Evolutionary conservation across 2,888 invertebrate genomes (phyloP), one percentile per base, ranked within the genome.

Genomic region (Eristalis intricaria): DNA sequence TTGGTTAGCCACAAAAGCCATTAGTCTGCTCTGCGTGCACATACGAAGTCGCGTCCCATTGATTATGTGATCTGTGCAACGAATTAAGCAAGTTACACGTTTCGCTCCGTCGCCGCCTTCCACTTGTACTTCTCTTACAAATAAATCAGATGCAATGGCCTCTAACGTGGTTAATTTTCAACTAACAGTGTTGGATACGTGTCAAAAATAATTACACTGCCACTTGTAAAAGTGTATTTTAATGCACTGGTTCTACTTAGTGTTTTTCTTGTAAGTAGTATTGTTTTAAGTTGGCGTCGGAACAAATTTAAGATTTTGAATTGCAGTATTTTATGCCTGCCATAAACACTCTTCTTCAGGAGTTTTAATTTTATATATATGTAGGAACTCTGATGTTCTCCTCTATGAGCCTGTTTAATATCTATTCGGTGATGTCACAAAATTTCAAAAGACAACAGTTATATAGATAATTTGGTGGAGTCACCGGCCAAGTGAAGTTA

Each of bases 1-100:
- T 83, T 86, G 82, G 78, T 86, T 86, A 83, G 75, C 86, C 86
- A 86, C 86, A 70, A 75, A 78, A 73, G 65, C 82, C 82, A 86
- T 86, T 86, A 86, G 85, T 74, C 73, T 40, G 43, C 69, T 74
- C 68, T 63, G 68, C 40, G 64, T 74, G 63, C 60, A 29, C 50
- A 29, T 43, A 58, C 74, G 65, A 63, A 69, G 69, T 32, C 69
- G 61, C 69, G 73, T 78, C 35, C 75, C 78, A 83, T 86, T 82
- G 78, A 75, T 78, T 70, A 66, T 66, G 83, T 75, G 82, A 86
- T 83, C 83, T 83, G 70, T 70, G 78, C 83, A 83, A 78, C 83
- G 86, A 86, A 86, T 75, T 82, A 82, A 82, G 74, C 40, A 86
- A 86, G 61, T 80, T 64, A 78, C 82, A 71, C 61, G 74, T 70